Evolutionary conservation across 2,797 vertebrate species (phyloP).

Genomic region (Falco columbarius): DNA sequence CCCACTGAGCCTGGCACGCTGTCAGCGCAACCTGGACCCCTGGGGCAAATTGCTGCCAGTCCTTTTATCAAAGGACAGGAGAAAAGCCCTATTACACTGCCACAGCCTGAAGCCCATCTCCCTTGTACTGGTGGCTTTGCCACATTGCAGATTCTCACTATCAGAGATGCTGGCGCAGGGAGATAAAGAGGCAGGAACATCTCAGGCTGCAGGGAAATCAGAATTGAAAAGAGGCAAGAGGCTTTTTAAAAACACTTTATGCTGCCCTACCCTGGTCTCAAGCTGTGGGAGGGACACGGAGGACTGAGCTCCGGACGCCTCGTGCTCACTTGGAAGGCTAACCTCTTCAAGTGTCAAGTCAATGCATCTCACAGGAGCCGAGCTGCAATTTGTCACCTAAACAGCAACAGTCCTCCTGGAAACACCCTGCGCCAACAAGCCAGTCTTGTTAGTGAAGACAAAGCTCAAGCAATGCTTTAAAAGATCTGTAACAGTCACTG

Average conservation of each 20-base stretch:
- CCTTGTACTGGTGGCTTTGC: not conserved
- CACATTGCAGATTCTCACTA: accelerated
- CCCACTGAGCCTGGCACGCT: not conserved
- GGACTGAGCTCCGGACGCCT: not conserved
- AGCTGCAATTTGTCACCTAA: not conserved
- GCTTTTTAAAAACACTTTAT: not conserved
- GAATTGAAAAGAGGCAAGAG: not conserved
- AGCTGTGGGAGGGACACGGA: accelerated
- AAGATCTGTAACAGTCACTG: not conserved
- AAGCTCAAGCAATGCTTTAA: not conserved
- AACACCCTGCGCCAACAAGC: not conserved
- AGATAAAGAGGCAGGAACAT: not conserved
- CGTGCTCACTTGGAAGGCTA: accelerated
- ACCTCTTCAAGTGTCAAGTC: not conserved
- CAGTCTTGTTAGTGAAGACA: not conserved
- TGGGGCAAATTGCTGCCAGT: not conserved
- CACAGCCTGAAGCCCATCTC: not conserved
- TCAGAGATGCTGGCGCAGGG: not conserved
- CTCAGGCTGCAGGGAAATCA: not conserved
- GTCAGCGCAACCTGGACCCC: not conserved
- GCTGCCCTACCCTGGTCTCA: not conserved
- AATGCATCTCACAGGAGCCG: not conserved
- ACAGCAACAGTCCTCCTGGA: not conserved
- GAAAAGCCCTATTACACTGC: not conserved
- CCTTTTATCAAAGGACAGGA: not conserved